Percentiles rank a stretch among this genome's conserved stretches.
Evolutionary conservation across 2,797 vertebrate genomes (phyloP).

Genomic region (Anisognathus igniventris): DNA sequence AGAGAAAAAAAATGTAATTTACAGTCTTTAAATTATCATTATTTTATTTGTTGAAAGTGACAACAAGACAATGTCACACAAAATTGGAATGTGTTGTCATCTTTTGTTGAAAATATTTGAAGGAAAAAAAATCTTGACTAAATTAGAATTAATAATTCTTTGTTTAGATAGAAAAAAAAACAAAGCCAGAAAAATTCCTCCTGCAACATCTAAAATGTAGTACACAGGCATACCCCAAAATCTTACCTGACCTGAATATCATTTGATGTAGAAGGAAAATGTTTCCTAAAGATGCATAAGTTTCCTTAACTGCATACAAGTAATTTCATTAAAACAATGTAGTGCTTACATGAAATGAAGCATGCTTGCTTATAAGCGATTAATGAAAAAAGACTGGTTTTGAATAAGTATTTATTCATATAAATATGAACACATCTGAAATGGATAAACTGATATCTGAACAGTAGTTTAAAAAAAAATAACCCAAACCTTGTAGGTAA

Average conservation of each 20-base stretch:
- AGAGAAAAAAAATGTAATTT: background rate
- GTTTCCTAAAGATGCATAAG: background rate
- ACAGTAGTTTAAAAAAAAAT: no score
- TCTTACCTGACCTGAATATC: background rate
- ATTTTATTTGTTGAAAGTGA: background rate
- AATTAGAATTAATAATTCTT: background rate
- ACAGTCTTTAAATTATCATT: background rate
- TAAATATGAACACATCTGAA: background rate
- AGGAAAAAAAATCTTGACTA: background rate
- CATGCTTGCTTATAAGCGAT: background rate
- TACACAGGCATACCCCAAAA: background rate
- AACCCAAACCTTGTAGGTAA: background rate
- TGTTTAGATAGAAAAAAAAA: background rate
- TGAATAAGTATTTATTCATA: background rate
- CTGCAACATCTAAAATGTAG: background rate
- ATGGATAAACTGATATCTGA: background rate
- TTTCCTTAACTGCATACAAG: background rate
- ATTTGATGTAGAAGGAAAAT: background rate
- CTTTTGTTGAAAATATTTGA: background rate
- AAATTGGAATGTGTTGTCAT: background rate
- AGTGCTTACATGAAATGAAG: background rate
- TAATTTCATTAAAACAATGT: background rate
- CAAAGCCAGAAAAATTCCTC: background rate
- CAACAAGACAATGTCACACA: background rate
- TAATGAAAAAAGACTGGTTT: background rate